Conservation (phyloP, 35 echinoderm and acorn worm species). For the Apostichopus japonicus region DNA sequence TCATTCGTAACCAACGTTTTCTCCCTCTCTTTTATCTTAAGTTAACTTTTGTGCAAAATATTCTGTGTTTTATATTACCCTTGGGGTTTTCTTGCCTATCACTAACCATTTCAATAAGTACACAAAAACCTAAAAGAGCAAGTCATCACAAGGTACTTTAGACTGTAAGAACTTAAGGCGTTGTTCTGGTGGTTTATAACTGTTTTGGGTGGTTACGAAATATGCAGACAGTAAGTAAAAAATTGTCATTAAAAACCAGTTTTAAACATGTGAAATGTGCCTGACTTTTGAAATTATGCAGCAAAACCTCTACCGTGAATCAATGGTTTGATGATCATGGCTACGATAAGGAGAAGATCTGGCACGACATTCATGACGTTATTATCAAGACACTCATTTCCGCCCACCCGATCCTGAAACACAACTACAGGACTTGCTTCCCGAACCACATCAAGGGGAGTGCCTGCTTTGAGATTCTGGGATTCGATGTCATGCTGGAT, state of each 20-base stretch:
- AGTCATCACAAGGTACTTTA: too few species aligned
- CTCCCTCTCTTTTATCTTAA: too few species aligned
- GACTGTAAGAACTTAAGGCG: too few species aligned
- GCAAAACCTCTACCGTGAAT: constrained; percentile 83
- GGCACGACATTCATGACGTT: constrained; percentile 91
- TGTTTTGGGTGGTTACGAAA: neutral
- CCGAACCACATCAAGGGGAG: constrained; percentile 96
- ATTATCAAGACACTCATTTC: constrained; percentile 99
- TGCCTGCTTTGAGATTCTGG: constrained; percentile 97
- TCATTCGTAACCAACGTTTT: too few species aligned
- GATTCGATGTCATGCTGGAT: constrained; percentile 98
- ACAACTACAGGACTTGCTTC: constrained; percentile 98
- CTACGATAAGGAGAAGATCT: constrained; percentile 86
- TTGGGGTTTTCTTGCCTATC: too few species aligned
- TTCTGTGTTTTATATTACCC: too few species aligned
- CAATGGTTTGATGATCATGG: constrained; percentile 93
- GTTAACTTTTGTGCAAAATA: too few species aligned
- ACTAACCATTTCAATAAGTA: too few species aligned
- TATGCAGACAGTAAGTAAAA: too few species aligned
- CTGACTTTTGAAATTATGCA: constrained; percentile 6
- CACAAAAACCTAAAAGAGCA: too few species aligned
- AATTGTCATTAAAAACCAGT: too few species aligned
- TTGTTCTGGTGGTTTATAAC: too few species aligned
- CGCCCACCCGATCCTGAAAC: constrained; percentile 95
- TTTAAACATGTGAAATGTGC: neutral